Evolutionary conservation across 2,113 vertebrate species (phyloP).

Genomic region (Equus przewalskii): DNA sequence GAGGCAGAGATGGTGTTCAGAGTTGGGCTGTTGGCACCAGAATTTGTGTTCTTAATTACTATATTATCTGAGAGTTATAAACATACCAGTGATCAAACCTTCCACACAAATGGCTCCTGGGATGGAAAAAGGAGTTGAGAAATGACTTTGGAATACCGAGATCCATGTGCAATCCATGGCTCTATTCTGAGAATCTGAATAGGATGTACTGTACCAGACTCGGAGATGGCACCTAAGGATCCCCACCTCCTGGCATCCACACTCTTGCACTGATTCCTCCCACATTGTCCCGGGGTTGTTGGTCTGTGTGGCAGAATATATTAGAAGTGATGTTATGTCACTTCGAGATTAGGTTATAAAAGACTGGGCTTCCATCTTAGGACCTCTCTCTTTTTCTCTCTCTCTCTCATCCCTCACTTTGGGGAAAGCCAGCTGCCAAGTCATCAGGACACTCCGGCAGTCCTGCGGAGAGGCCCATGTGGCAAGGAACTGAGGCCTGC

Average conservation of each 20-base stretch:
- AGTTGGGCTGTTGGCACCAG: background rate
- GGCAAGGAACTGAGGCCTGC: background rate
- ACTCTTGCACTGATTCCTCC: background rate
- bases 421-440: conserved; percentile 9
- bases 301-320: background rate
- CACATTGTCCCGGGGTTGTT: background rate
- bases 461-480: background rate
- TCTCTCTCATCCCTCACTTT: background rate
- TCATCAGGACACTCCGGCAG: background rate
- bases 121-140: background rate
- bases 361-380: background rate
- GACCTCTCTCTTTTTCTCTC: background rate
- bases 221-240: rapidly evolving
- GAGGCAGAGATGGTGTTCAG: background rate
- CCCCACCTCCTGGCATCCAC: background rate
- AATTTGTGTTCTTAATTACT: background rate
- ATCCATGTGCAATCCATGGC: background rate
- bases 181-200: background rate
- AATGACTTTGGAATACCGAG: background rate
- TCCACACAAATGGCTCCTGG: background rate
- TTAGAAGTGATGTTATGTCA: background rate
- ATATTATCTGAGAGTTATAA: background rate
- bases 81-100: background rate
- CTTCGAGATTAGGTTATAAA: background rate
- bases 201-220: no score